Conservation (phyloP, 2,888 invertebrate species). For the Pheosia gnoma region DNA sequence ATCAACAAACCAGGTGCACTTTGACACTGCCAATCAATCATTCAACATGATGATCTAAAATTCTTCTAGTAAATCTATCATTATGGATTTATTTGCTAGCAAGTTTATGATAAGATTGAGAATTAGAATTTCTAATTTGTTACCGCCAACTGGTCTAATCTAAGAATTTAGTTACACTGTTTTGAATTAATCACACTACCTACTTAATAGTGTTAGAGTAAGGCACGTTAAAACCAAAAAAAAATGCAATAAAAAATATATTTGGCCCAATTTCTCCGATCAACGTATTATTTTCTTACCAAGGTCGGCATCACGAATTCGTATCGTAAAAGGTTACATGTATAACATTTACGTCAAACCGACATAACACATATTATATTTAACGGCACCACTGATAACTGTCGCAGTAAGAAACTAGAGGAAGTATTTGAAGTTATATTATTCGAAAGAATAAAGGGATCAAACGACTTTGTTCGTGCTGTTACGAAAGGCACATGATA, state of each 20-base stretch:
- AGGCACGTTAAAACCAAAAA: too few relatives aligned
- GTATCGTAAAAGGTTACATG: conserved; percentile 22
- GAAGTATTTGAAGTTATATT: conserved; percentile 21
- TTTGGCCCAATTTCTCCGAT: too few relatives aligned
- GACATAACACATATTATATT: conserved; percentile 20
- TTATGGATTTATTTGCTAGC: neutral
- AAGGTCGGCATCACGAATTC: neutral
- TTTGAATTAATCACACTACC: too few relatives aligned
- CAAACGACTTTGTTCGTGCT: conserved; percentile 17
- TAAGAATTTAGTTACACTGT: too few relatives aligned
- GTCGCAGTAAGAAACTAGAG: conserved; percentile 27
- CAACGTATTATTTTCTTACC: too few relatives aligned
- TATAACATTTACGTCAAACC: conserved; percentile 17
- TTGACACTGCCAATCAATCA: neutral
- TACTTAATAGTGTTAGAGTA: too few relatives aligned
- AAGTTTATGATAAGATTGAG: neutral
- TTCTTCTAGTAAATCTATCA: neutral
- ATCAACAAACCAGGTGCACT: neutral
- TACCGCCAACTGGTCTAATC: too few relatives aligned
- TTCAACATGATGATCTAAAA: neutral
- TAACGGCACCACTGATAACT: conserved; percentile 31
- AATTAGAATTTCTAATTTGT: too few relatives aligned
- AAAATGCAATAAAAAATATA: too few relatives aligned
- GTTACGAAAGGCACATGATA: conserved; percentile 30
- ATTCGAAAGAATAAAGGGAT: conserved; percentile 8